Evolutionary conservation across 2,113 vertebrate genomes (phyloP).

Genomic region (Sigmodon hispidus): DNA sequence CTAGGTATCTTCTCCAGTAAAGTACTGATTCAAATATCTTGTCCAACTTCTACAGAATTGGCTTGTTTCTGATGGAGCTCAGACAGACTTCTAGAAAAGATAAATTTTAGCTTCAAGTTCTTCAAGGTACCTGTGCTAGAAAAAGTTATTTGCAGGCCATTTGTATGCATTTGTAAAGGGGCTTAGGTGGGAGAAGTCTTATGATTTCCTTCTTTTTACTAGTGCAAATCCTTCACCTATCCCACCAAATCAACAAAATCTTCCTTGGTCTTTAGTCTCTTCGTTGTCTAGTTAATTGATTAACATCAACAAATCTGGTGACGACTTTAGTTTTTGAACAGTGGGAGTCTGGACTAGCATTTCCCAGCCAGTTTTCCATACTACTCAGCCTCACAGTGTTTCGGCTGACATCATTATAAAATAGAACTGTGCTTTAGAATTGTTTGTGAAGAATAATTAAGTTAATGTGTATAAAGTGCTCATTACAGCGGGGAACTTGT

Average conservation of each 20-base stretch:
- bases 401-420: constrained; percentile 21
- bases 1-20: constrained; percentile 13
- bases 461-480: not conserved
- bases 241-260: not conserved
- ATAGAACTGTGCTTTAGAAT: constrained; percentile 14
- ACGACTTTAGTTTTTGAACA: not conserved
- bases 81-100: constrained; percentile 3
- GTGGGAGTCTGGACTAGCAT: not conserved
- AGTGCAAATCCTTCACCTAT: not conserved
- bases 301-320: not conserved
- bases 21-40: not conserved
- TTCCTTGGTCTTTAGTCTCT: not conserved
- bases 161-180: not conserved
- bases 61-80: not conserved
- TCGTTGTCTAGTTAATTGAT: not conserved
- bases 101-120: constrained; percentile 6
- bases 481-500: not conserved
- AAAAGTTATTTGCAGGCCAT: not conserved
- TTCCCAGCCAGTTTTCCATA: not conserved
- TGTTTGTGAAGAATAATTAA: constrained; percentile 7
- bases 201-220: not conserved
- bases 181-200: not conserved
- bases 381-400: not conserved
- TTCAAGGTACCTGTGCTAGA: not conserved
- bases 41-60: not conserved